These are phyloP conservation scores for Brachyptera putata DNA, from an alignment of 2,888 invertebrate genomes.

Conservation along the genomic window DNA sequence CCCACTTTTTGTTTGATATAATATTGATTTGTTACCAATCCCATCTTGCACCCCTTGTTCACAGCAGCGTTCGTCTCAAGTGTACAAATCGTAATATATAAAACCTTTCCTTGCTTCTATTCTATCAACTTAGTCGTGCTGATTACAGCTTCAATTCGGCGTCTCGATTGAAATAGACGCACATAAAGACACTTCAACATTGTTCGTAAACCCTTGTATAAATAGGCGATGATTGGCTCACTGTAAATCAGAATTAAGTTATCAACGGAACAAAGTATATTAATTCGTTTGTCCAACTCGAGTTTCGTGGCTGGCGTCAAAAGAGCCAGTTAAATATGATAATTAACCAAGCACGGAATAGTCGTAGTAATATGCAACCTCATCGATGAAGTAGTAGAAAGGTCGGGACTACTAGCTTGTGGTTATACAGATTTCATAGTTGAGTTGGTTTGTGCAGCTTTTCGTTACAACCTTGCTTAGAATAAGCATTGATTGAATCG, in stretches of 20 bases:
- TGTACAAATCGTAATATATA: too few species aligned
- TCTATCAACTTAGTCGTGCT: not conserved
- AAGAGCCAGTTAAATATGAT: slow-evolving; percentile 3
- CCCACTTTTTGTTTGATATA: too few species aligned
- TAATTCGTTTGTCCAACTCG: slow-evolving; percentile 13
- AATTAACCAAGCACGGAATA: slow-evolving; percentile 13
- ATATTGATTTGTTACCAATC: too few species aligned
- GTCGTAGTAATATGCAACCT: slow-evolving; percentile 3
- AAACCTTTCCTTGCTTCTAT: too few species aligned
- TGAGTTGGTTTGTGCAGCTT: too few species aligned
- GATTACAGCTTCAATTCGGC: not conserved
- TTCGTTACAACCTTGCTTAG: too few species aligned
- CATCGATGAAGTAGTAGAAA: not conserved
- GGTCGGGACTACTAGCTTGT: slow-evolving; percentile 13
- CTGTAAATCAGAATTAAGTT: not conserved
- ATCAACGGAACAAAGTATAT: slow-evolving; percentile 9
- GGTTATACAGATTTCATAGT: not conserved
- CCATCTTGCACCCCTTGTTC: too few species aligned
- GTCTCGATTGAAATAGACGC: not conserved
- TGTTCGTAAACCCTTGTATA: too few species aligned
- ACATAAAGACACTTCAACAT: not conserved
- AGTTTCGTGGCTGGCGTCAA: not conserved
- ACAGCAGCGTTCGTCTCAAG: too few species aligned
- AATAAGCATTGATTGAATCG: too few species aligned
- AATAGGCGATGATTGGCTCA: slow-evolving; percentile 9